Base-by-base conservation (phyloP, 2,797 vertebrate species). In the Thalassophryne amazonica region DNA sequence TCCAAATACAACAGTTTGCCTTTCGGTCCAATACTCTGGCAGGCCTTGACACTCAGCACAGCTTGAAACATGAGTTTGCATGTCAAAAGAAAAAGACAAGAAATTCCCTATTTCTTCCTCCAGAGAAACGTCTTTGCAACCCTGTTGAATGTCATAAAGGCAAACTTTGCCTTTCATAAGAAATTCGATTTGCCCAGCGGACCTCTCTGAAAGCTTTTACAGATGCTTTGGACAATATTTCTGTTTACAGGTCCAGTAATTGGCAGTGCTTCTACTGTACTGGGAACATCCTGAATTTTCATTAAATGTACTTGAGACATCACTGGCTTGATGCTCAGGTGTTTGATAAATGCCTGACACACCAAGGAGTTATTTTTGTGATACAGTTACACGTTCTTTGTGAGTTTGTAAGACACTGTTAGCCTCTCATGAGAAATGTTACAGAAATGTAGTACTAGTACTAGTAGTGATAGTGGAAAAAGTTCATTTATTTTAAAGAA, bases 171-270 rank as follows among this genome's bases (percentile, higher is more conserved):
- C 14, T 48, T 65, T 17, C 40, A 51, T 35, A 28, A 53, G 32
- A 73, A 31, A 43, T 39, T 33, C 24, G 34, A 33, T 35, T 46
- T 15, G 24, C 37, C 54, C 60, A n/a, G 16, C 22, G 42, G 54
- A 56, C 42, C 17, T 51, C 57, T 35, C 8, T 66, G 54, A 81
- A 41, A 25, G 62, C 49, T 80, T 84, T 62, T 27, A 67, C 80
- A 81, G 81, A 73, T 57, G 16, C 32, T 60, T 69, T 81, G 62
- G 73, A 80, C 25, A 55, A 46, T 36, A 65, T 76, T 71, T 70
- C 63, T 72, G 58, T 87, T 88, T 78, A 79, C 60, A 13, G 29
- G 31, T 37, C 69, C 77, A 71, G 50, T 58, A 72, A 71, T 60
- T 17, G 28, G 42, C 37, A 49, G 43, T 40, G 65, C 59, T 71